These are phyloP conservation scores for Tichodroma muraria DNA, from an alignment of 2,113 vertebrate species.

Conservation along the genomic window DNA sequence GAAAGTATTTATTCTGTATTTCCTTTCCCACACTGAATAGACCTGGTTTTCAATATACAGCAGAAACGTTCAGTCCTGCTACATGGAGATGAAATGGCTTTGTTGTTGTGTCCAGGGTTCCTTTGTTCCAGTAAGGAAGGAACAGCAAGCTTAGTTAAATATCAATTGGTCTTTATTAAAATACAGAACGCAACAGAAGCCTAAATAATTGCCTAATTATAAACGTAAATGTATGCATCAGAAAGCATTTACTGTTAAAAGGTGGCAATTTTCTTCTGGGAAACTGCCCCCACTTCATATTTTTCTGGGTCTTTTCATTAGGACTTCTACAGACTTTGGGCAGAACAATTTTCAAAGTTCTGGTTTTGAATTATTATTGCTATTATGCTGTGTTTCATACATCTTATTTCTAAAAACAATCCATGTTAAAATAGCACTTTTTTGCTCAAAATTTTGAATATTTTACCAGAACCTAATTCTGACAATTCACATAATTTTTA, in stretches of 20 bases:
- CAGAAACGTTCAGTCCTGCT: background rate
- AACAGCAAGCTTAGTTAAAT: background rate
- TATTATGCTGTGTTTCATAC: too few relatives aligned
- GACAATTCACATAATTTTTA: background rate
- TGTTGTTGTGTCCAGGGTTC: background rate
- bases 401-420: background rate
- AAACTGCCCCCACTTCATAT: background rate
- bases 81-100: background rate
- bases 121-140: background rate
- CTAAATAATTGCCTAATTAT: background rate
- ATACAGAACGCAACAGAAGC: background rate
- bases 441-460: background rate
- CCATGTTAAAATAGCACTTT: background rate
- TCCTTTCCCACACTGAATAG: background rate
- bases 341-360: background rate
- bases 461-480: background rate
- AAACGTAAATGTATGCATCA: background rate
- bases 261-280: background rate
- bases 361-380: background rate
- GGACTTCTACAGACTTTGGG: background rate
- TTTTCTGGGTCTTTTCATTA: background rate
- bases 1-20: background rate
- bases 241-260: background rate
- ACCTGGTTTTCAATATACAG: background rate
- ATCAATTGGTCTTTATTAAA: background rate